Evolutionary conservation across 2,797 vertebrate genomes (phyloP), one percentile per base, ranked within the genome.

Genomic region (Fratercula arctica): DNA sequence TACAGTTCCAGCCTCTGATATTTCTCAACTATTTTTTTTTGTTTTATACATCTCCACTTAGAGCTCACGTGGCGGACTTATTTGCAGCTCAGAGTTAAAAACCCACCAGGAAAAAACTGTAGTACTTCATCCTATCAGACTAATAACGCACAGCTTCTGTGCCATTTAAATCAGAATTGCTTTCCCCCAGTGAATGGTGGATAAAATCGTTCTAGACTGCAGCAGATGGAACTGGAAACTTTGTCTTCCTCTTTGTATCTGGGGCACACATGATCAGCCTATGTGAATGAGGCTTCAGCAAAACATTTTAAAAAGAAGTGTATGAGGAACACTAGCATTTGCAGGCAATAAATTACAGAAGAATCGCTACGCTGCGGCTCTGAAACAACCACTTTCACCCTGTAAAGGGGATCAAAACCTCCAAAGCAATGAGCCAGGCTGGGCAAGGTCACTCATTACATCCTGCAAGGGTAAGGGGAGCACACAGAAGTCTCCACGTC

Each of bases 181-280:
- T 83, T 91, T 72, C 21, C 67, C 31, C 60, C 45, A 33, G 68
- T 16, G 61, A 95, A 93, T 6, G 24, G 78, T 11, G 33, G 88
- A 95, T 89, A 94, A 92, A 96, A 92, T 68, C 0, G 3, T 92
- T 95, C 81, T 92, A 94, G 91, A 85, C 74, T 87, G 83, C 67
- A 94, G 84, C 93, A 95, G 93, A 93, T 86, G 89, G 89, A 89
- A 87, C 20, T 41, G 43, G 68, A 92, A 92, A 95, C 61, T 85
- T 80, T 60, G 57, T 43, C 86, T 80, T 95, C 70, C 90, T 72
- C 41, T 87, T 85, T 75, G 48, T 83, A 87, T 93, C 84, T 89
- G 68, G 87, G 92, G 41, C 79, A 86, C 82, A 33, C 48, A 89
- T 12, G 61, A 95, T 85, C 61, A 69, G 92, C 57, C 86, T 66